phyloP scores from a whole-genome alignment of 2,113 vertebrate species.

The Cyanoramphus novaezelandiae region DNA sequence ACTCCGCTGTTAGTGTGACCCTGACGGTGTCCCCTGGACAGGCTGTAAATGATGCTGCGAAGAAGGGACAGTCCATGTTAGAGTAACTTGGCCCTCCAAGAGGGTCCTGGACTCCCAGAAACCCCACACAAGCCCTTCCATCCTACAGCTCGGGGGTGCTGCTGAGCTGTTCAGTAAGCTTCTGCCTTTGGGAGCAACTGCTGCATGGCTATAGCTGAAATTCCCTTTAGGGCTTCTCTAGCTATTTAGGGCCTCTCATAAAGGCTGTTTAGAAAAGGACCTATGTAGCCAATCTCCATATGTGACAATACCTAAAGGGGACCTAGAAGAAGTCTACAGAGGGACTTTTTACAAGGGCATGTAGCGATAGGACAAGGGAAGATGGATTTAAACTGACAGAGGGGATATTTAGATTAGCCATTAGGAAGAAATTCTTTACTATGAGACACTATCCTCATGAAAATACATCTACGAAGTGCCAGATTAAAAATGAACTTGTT shows the following conservation, averaged over 20 bases:
- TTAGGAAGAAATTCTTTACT: neutral
- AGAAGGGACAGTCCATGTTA: neutral
- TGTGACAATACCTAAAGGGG: neutral
- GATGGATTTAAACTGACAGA: neutral
- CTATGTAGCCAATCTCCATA: neutral
- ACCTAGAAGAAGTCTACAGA: neutral
- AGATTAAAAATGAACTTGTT: neutral
- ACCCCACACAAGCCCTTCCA: neutral
- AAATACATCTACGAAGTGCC: neutral
- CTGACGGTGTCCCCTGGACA: too few species aligned
- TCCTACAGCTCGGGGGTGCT: fast-evolving
- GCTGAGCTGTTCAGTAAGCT: neutral
- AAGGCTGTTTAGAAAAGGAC: neutral
- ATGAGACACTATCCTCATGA: neutral
- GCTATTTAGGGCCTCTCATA: neutral
- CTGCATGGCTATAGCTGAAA: neutral
- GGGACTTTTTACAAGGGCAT: neutral
- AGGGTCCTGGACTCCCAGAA: neutral
- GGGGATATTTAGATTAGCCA: neutral
- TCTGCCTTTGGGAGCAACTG: neutral
- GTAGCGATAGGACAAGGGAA: neutral
- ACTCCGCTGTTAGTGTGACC: neutral
- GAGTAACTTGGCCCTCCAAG: neutral
- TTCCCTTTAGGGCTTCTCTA: neutral
- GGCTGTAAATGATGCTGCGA: neutral